Evolutionary conservation across 92 coral and sea anemone species (phyloP).

Genomic region (Porites evermanni): DNA sequence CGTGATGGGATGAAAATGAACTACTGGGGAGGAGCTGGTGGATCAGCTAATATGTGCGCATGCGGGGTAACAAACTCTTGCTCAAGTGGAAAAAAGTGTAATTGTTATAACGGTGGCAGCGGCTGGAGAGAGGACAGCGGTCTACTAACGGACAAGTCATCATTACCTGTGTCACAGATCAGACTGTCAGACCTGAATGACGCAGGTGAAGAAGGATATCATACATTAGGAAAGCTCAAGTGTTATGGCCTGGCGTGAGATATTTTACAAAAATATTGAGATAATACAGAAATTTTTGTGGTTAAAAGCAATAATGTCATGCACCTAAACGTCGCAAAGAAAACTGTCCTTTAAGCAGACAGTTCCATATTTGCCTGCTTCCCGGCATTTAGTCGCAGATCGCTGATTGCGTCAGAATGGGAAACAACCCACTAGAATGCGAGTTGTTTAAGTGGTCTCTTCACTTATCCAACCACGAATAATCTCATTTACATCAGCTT

Average conservation of each 20-base stretch:
- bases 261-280: no score
- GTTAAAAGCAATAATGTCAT: no score
- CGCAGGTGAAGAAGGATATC: slow-evolving; percentile 53
- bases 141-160: slow-evolving; percentile 63
- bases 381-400: no score
- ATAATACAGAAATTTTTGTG: no score
- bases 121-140: slow-evolving; percentile 73
- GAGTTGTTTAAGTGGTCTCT: no score
- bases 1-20: slow-evolving; percentile 67
- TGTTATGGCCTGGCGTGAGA: slow-evolving; percentile 61
- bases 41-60: slow-evolving; percentile 65
- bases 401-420: no score
- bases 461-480: no score
- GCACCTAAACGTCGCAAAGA: no score
- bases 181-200: slow-evolving; percentile 65
- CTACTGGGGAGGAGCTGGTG: slow-evolving; percentile 83
- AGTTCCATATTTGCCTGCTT: no score
- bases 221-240: slow-evolving; percentile 74
- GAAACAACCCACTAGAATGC: no score
- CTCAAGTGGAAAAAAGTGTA: slow-evolving; percentile 46
- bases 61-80: slow-evolving; percentile 78
- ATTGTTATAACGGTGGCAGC: slow-evolving; percentile 43
- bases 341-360: no score
- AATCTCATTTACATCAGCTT: no score
- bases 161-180: slow-evolving; percentile 71